phyloP scores from a whole-genome alignment of 1,140 invertebrate genomes.

The Pseudomyrmex dendroicus region DNA sequence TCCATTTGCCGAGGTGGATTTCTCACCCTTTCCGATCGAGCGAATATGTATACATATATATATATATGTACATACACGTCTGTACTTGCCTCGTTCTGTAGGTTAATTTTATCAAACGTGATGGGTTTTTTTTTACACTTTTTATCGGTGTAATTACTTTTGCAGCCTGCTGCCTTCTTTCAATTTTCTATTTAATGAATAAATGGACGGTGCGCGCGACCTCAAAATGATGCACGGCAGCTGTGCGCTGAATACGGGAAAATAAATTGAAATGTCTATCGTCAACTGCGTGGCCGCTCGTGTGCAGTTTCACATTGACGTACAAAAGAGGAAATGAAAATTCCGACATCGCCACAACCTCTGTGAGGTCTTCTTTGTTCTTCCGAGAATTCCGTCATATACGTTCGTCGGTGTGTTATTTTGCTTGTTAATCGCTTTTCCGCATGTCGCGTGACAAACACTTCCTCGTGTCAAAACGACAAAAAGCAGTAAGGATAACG shows the following conservation, averaged over 20 bases:
- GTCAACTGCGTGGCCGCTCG: background rate
- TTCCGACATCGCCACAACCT: slow-evolving; percentile 1
- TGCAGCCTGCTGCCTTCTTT: background rate
- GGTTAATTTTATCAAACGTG: slow-evolving; percentile 7
- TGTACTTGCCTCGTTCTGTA: background rate
- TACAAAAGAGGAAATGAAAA: slow-evolving; percentile 33
- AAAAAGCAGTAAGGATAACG: too few species aligned
- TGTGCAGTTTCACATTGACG: slow-evolving; percentile 13
- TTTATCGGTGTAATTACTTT: slow-evolving; percentile 15
- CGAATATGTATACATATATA: background rate
- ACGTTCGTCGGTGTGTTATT: background rate
- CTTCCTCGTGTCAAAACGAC: too few species aligned
- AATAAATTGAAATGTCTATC: slow-evolving; percentile 49
- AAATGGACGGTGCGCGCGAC: slow-evolving; percentile 5
- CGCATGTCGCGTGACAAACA: too few species aligned
- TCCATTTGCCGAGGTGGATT: slow-evolving; percentile 17
- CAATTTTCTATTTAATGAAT: slow-evolving; percentile 46
- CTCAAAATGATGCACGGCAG: slow-evolving; percentile 30
- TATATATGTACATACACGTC: too few species aligned
- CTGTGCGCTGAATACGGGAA: background rate
- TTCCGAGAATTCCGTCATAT: slow-evolving; percentile 1
- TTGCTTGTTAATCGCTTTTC: too few species aligned
- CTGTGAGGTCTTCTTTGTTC: background rate
- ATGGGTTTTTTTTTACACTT: slow-evolving; percentile 7
- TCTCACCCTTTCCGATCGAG: background rate